Base-by-base conservation (phyloP, 2,797 vertebrate genomes). In the Semaprochilodus insignis region DNA sequence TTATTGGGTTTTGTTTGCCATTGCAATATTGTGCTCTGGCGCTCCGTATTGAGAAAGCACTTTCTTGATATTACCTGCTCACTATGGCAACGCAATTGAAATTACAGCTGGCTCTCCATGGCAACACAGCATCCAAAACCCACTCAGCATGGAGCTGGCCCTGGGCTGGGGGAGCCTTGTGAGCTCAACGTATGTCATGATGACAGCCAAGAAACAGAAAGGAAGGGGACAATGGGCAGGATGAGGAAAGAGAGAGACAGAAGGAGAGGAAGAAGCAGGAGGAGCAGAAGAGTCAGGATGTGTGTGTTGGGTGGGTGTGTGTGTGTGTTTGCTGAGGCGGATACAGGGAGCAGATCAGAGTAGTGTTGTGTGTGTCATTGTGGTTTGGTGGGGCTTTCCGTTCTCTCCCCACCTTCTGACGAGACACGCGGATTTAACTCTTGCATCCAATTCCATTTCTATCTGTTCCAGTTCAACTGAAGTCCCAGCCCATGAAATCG, bases 91-190 rank as follows among this genome's bases (percentile, higher is more conserved):
- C 71, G 10, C 78, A 81, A 75, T 81, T 77, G 84, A 86, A 87
- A 85, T 83, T 80, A 85, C 79, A 83, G 77, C 85, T 87, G 87
- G 88, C 88, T 91, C 86, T 85, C 91, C 90, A 91, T 93, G 86
- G 90, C 90, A 92, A 92, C 91, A 52, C 81, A 51, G 86, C 75
- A 85, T 78, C 84, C 80, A 88, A 85, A 87, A 85, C 78, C 83
- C 65, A 81, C 85, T 88, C 83, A 78, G 88, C 88, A 89, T 90
- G 85, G 85, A 75, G 89, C 78, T 81, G 69, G 76, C 78, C 74
- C 51, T 71, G 80, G 60, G 82, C 86, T 48, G 78, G 80, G 82
- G 62, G 71, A 78, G 80, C 48, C 81, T 81, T 77, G 75, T 72
- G 57, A 86, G 80, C 83, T 79, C 66, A 85, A 74, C 89, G 88